A percentile compares a stretch with the other conserved stretches of the same genome.
Evolutionary conservation across 2,888 invertebrate genomes (phyloP).

Genomic region (Harpagoxenus sublaevis): DNA sequence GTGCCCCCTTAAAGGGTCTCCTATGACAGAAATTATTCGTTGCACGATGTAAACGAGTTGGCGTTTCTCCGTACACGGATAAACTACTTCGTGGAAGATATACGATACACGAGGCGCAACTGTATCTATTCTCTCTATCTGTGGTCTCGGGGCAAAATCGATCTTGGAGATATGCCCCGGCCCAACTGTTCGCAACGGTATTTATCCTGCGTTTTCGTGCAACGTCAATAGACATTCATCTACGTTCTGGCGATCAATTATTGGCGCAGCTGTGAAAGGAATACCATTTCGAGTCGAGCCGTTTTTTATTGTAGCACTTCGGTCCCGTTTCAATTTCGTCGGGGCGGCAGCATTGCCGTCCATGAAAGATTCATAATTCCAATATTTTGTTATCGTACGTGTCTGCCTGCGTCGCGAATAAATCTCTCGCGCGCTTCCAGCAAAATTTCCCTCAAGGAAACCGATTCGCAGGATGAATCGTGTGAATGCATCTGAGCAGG

Average conservation of each 20-base stretch:
- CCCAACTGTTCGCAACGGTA: neutral
- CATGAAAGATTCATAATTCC: constrained; percentile 57
- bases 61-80: constrained; percentile 7
- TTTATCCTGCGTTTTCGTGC: constrained; percentile 41
- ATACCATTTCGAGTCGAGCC: constrained; percentile 28
- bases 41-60: constrained; percentile 12
- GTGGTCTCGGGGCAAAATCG: neutral
- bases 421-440: constrained; percentile 24
- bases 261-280: constrained; percentile 52
- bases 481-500: constrained; percentile 20
- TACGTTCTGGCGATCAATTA: constrained; percentile 49
- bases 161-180: neutral
- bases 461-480: constrained; percentile 37
- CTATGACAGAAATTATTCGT: constrained; percentile 35
- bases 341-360: constrained; percentile 32
- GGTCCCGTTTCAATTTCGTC: constrained; percentile 49
- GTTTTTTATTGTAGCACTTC: constrained; percentile 31
- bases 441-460: constrained; percentile 37
- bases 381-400: constrained; percentile 55
- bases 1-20: constrained; percentile 20
- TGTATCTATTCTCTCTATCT: neutral
- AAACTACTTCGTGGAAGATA: constrained; percentile 14
- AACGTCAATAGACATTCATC: constrained; percentile 45
- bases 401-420: constrained; percentile 37
- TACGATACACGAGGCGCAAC: neutral